Conservation (phyloP, 2,888 invertebrate genomes). For the Caenorhabditis sulstoni region DNA sequence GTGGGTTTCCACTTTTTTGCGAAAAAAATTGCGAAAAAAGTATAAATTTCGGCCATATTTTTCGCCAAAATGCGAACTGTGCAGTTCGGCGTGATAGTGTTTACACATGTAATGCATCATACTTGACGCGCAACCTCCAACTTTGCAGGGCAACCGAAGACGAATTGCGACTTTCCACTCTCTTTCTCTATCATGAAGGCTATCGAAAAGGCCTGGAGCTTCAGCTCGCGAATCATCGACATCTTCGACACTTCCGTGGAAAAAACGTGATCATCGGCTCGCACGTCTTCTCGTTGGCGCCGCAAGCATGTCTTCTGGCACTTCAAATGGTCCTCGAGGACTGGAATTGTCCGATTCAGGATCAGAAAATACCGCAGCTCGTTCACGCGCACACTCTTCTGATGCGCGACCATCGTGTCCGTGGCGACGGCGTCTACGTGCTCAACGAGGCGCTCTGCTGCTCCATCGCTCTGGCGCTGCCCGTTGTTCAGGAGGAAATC, state of each 20-base stretch:
- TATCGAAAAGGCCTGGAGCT: not conserved
- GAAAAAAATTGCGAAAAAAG: not conserved
- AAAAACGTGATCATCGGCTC: not conserved
- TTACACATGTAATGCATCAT: not conserved
- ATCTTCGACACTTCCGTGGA: not conserved
- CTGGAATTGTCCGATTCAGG: not conserved
- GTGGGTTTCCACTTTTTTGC: not conserved
- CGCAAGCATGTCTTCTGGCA: not conserved
- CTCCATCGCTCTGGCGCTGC: not conserved
- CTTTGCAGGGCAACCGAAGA: too few relatives aligned
- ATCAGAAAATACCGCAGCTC: slow-evolving; percentile 3
- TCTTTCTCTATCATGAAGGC: not conserved
- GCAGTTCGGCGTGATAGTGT: not conserved
- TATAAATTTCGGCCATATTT: too few relatives aligned
- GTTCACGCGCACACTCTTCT: slow-evolving; percentile 5
- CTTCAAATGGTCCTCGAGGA: slow-evolving; percentile 4
- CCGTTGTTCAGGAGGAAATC: slow-evolving; percentile 5
- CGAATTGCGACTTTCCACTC: not conserved
- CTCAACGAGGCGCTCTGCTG: slow-evolving; percentile 3
- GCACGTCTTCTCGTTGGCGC: not conserved
- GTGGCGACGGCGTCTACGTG: not conserved
- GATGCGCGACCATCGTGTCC: not conserved
- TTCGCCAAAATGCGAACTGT: not conserved
- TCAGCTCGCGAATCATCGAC: not conserved
- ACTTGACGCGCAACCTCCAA: too few relatives aligned